phyloP scores from a whole-genome alignment of 1,140 invertebrate genomes.

The Drosophila ananassae region DNA sequence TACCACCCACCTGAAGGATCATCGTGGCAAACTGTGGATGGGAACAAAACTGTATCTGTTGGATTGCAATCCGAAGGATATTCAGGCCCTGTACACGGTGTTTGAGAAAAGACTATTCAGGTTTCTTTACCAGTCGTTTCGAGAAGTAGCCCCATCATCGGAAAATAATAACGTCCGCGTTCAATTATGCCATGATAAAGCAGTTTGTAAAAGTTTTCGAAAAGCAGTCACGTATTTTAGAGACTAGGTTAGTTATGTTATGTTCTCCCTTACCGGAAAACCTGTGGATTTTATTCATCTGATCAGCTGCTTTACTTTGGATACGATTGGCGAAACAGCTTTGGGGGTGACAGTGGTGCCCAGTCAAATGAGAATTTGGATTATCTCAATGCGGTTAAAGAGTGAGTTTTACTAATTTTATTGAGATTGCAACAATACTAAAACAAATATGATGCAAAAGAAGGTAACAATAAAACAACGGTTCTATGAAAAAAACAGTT shows the following conservation, averaged over 20 bases:
- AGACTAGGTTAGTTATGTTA: conserved; percentile 25
- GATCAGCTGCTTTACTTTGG: conserved; percentile 55
- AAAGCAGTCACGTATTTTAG: conserved; percentile 42
- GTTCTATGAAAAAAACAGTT: no score
- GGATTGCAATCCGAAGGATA: conserved; percentile 72
- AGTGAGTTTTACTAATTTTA: conserved; percentile 38
- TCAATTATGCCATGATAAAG: conserved; percentile 91
- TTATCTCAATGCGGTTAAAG: conserved; percentile 57
- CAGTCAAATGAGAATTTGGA: conserved; percentile 49
- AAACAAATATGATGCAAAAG: no score
- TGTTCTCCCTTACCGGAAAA: conserved; percentile 6
- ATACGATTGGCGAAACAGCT: conserved; percentile 68
- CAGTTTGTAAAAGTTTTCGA: conserved; percentile 56
- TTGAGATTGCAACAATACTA: no score
- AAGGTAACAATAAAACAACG: no score
- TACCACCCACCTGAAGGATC: conserved; percentile 46
- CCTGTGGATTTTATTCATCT: conserved; percentile 52
- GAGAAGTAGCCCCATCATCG: conserved; percentile 91
- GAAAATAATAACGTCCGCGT: conserved; percentile 93
- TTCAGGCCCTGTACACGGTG: conserved; percentile 82
- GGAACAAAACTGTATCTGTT: conserved; percentile 59
- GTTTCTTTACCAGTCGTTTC: conserved; percentile 87
- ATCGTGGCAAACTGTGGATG: conserved; percentile 64
- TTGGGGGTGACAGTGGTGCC: conserved; percentile 42
- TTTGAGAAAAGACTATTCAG: conserved; percentile 88